phyloP scores from a whole-genome alignment of 1,140 invertebrate genomes.

The Macrocentrus cingulum region DNA sequence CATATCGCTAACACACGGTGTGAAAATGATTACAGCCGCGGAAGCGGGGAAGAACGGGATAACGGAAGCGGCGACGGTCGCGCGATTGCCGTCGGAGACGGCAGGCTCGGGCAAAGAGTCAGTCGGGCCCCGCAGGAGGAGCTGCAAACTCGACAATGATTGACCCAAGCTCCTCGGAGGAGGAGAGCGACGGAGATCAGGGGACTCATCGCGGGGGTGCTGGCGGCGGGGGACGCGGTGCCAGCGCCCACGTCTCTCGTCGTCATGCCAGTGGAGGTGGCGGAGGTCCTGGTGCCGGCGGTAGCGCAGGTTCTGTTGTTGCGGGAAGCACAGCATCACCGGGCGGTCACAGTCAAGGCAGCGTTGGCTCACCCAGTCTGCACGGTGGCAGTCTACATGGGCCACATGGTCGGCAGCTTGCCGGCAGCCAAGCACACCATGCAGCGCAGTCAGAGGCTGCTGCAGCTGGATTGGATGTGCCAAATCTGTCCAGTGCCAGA shows the following conservation, averaged over 20 bases:
- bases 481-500: constrained; percentile 61
- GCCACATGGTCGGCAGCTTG: constrained; percentile 52
- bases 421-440: constrained; percentile 49
- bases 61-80: constrained; percentile 23
- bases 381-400: constrained; percentile 43
- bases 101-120: constrained; percentile 12
- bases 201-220: constrained; percentile 58
- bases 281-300: constrained; percentile 36
- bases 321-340: constrained; percentile 49
- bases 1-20: neutral
- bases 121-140: constrained; percentile 24
- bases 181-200: constrained; percentile 84
- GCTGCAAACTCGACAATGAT: constrained; percentile 66
- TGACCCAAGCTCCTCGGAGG: constrained; percentile 85
- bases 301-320: constrained; percentile 33
- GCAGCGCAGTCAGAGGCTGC: constrained; percentile 39
- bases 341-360: constrained; percentile 56
- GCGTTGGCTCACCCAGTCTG: constrained; percentile 41
- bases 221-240: constrained; percentile 38
- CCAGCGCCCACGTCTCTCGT: constrained; percentile 47
- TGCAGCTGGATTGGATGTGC: constrained; percentile 55
- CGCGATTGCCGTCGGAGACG: constrained; percentile 15
- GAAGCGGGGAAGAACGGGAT: constrained; percentile 8
- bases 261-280: constrained; percentile 43
- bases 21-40: constrained; percentile 10